Base-by-base conservation (phyloP, 1,140 invertebrate genomes). In the Melanaphis sacchari region DNA sequence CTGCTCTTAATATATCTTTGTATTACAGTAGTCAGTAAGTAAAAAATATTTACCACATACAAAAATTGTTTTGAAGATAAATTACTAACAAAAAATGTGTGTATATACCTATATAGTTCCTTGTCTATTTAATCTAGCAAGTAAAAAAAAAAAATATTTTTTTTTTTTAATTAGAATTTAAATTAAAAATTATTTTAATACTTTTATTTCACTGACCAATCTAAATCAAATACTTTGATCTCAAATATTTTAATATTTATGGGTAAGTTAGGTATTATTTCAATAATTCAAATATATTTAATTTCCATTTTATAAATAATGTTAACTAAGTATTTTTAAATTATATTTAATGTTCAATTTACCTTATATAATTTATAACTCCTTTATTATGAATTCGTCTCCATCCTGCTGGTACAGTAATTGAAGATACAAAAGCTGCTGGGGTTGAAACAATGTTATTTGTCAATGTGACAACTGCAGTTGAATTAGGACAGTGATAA, bases 301-400 rank as follows among this genome's bases (percentile, higher is more conserved):
- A 84, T 41, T n/a, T 18, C 59, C 4, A 76, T 84, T 84, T 40
- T 41, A 82, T 82, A 36, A 24, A 52, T 31, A 49, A 31, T 40
- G 15, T 26, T 54, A 40, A 90, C 38, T 90, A 59, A 15, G 21
- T 52, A 41, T 31, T 90, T 88, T 49, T 49, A 22, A 49, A 88
- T 88, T n/a, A n/a, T n/a, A 76, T 76, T 76, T 18, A 41, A 41
- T 7, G 24, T 81, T 81, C 9, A 91, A 49, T 40, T 85, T 84
- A 93, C 91, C 91, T 93, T 93, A 93, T 93, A 85, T 93, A 93
- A 41, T 46, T 52, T 24, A 93, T 54, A 26, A n/a, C 81, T 93
- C 81, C 91, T 49, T 84, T 93, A 93, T 43, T 93, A 21, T 82
- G 38, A 38, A 93, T 40, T 93, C 91, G 36, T 84, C 36, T 93